phyloP scores from a whole-genome alignment of 1,140 invertebrate genomes.

The Papilio xuthus region DNA sequence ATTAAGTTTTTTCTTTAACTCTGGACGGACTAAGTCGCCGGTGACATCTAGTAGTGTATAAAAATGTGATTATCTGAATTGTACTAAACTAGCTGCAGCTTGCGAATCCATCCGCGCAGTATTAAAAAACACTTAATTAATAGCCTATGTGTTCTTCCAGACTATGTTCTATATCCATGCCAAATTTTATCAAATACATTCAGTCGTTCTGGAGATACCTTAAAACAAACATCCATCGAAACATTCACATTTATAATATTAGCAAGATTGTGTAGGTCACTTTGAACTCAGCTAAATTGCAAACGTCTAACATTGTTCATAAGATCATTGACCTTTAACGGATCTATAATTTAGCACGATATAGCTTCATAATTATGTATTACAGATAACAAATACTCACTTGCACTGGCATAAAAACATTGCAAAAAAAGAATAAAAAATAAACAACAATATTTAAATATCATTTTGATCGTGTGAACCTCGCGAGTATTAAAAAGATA shows the following conservation, averaged over 20 bases:
- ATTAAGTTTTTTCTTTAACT: too few relatives aligned
- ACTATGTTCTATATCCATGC: too few relatives aligned
- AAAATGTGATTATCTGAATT: too few relatives aligned
- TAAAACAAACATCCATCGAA: too few relatives aligned
- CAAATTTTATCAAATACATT: too few relatives aligned
- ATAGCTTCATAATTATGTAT: neutral
- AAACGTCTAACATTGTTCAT: neutral
- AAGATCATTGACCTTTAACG: neutral
- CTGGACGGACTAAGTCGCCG: too few relatives aligned
- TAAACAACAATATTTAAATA: neutral
- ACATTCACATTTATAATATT: too few relatives aligned
- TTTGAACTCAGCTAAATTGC: neutral
- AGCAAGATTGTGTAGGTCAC: neutral
- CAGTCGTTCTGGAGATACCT: too few relatives aligned
- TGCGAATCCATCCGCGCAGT: too few relatives aligned
- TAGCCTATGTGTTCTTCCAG: too few relatives aligned
- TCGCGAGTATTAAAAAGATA: neutral
- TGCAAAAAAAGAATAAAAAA: slow-evolving; percentile 8
- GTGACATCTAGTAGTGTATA: too few relatives aligned
- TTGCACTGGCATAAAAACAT: slow-evolving; percentile 8
- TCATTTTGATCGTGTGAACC: neutral
- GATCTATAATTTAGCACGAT: neutral
- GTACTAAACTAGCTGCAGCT: neutral
- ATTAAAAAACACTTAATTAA: too few relatives aligned
- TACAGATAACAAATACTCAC: neutral